These are phyloP conservation scores for Sternarchorhynchus goeldii DNA, from an alignment of 2,797 vertebrate species.

Conservation along the genomic window DNA sequence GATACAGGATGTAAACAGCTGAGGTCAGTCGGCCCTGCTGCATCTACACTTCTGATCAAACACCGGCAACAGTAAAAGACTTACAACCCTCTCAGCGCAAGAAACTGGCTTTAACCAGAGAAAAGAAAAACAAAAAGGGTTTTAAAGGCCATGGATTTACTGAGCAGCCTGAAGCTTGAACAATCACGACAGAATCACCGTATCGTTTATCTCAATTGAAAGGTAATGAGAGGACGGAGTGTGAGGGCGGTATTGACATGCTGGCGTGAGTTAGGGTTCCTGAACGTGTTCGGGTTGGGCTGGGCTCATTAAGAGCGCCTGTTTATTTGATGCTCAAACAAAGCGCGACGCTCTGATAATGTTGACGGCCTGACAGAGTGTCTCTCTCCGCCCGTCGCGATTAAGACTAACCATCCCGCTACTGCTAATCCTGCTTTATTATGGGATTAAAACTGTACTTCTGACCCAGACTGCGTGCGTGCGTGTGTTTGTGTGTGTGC, in stretches of 20 bases:
- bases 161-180: slow-evolving; percentile 8
- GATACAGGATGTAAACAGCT: too few relatives aligned
- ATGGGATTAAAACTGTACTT: background rate
- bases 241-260: slow-evolving; percentile 70
- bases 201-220: slow-evolving; percentile 57
- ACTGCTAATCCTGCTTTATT: slow-evolving; percentile 36
- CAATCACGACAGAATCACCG: slow-evolving; percentile 69
- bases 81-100: background rate
- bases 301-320: slow-evolving; percentile 53
- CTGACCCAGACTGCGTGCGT: background rate
- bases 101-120: slow-evolving; percentile 10
- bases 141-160: slow-evolving; percentile 18
- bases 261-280: slow-evolving; percentile 71
- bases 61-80: background rate
- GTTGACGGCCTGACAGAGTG: slow-evolving; percentile 62
- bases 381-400: slow-evolving; percentile 61
- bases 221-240: slow-evolving; percentile 57
- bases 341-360: slow-evolving; percentile 70
- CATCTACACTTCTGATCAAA: slow-evolving; percentile 2
- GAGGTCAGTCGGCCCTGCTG: background rate
- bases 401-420: slow-evolving; percentile 55
- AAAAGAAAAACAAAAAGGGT: background rate
- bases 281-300: slow-evolving; percentile 63
- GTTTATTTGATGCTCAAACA: slow-evolving; percentile 57
- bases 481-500: background rate